These are phyloP conservation scores for Chrysocyon brachyurus DNA, from an alignment of 2,797 vertebrate genomes.

Conservation along the genomic window DNA sequence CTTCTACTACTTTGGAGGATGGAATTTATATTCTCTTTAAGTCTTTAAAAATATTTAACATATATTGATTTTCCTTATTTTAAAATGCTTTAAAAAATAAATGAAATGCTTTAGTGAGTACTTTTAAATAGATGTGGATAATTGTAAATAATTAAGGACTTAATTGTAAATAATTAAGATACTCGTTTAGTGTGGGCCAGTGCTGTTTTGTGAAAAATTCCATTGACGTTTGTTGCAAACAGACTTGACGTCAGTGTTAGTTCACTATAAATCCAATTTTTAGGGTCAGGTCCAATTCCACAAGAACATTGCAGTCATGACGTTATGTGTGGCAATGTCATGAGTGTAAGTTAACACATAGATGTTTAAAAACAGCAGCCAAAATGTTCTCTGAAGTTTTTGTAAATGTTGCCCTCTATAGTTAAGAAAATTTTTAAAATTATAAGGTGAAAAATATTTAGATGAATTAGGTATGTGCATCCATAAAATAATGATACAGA, in stretches of 20 bases:
- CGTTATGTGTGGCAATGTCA: neutral
- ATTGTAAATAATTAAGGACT: neutral
- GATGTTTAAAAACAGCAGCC: neutral
- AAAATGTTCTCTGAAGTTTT: neutral
- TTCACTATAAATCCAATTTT: neutral
- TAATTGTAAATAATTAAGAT: neutral
- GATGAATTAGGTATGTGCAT: neutral
- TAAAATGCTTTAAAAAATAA: neutral
- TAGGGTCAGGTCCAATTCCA: constrained; percentile 1
- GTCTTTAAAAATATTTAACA: neutral
- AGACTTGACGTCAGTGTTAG: neutral
- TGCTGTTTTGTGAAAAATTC: neutral
- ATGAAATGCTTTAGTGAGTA: neutral
- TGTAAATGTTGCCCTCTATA: neutral
- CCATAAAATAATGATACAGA: neutral
- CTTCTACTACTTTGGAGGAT: neutral
- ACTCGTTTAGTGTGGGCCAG: neutral
- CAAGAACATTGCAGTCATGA: neutral
- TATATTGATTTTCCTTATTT: neutral
- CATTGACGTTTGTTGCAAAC: neutral
- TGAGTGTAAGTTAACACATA: neutral
- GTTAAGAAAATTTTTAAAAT: neutral
- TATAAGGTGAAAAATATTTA: neutral
- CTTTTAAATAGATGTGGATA: neutral
- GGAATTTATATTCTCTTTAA: neutral